Evolutionary conservation across 2,888 invertebrate species (phyloP).

Genomic region (Heliconius charithonia): DNA sequence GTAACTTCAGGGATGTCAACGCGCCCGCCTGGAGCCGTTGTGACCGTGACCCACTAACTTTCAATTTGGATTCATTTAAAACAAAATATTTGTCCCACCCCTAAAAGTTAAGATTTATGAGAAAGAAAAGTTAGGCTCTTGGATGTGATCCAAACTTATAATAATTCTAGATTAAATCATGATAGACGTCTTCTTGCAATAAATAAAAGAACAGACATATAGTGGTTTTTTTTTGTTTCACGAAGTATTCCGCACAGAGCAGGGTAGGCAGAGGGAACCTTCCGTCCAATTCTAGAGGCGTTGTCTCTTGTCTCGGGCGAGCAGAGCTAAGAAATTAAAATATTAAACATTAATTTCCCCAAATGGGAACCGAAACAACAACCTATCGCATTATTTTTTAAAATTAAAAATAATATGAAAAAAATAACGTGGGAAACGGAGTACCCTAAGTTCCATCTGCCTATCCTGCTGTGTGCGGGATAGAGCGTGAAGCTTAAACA

Average conservation of each 20-base stretch:
- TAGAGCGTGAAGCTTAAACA: too few relatives aligned
- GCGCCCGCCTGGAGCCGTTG: constrained; percentile 55
- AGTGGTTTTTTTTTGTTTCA: not conserved
- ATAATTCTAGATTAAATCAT: not conserved
- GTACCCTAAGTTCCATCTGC: too few relatives aligned
- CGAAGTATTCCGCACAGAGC: not conserved
- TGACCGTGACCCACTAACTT: constrained; percentile 61
- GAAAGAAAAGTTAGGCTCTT: constrained; percentile 20
- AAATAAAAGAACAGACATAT: not conserved
- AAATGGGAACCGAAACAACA: too few relatives aligned
- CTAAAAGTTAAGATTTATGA: constrained; percentile 33
- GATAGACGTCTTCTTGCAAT: not conserved
- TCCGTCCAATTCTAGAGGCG: too few relatives aligned
- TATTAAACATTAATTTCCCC: too few relatives aligned
- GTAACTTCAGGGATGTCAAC: constrained; percentile 51
- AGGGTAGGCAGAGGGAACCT: too few relatives aligned
- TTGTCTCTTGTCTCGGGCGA: too few relatives aligned
- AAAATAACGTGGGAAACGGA: too few relatives aligned
- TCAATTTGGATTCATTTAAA: constrained; percentile 49
- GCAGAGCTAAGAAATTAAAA: too few relatives aligned
- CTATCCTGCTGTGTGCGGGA: too few relatives aligned
- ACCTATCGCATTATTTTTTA: too few relatives aligned
- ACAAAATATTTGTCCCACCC: constrained; percentile 23
- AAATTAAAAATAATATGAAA: too few relatives aligned
- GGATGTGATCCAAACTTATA: not conserved